These are phyloP conservation scores for Poecilia latipinna DNA, from an alignment of 2,113 vertebrate genomes.

Conservation along the genomic window DNA sequence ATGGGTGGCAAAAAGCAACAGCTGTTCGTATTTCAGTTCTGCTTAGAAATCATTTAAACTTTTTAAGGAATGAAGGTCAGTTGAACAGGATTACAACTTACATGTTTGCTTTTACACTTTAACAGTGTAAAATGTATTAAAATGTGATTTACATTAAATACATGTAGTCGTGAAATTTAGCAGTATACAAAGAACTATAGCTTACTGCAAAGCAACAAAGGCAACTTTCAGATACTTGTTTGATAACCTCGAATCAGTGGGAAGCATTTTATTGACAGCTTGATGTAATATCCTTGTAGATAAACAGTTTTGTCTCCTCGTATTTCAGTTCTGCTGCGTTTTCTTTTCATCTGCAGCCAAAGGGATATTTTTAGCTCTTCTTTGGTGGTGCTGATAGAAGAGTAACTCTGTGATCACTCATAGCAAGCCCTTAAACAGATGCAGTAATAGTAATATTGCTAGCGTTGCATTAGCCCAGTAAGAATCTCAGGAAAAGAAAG, in stretches of 20 bases:
- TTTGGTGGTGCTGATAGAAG: conserved; percentile 40
- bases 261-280: not conserved
- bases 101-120: no score
- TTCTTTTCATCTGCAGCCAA: conserved; percentile 1
- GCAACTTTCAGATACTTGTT: not conserved
- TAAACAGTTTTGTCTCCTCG: not conserved
- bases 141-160: not conserved
- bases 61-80: no score
- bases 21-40: no score
- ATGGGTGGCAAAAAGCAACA: no score
- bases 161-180: not conserved
- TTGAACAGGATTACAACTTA: no score
- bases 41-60: no score
- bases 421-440: conserved; percentile 11
- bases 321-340: not conserved
- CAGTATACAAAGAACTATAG: no score
- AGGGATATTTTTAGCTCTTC: conserved; percentile 38
- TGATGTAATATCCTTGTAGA: not conserved
- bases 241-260: conserved; percentile 2
- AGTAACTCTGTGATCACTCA: conserved; percentile 22
- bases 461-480: conserved; percentile 7
- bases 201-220: conserved; percentile 4
- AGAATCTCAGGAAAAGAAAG: conserved; percentile 11
- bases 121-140: not conserved
- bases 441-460: not conserved